Evolutionary conservation across 2,113 vertebrate genomes (phyloP), one percentile per base, ranked within the genome.

Genomic region (Arizona elegans): DNA sequence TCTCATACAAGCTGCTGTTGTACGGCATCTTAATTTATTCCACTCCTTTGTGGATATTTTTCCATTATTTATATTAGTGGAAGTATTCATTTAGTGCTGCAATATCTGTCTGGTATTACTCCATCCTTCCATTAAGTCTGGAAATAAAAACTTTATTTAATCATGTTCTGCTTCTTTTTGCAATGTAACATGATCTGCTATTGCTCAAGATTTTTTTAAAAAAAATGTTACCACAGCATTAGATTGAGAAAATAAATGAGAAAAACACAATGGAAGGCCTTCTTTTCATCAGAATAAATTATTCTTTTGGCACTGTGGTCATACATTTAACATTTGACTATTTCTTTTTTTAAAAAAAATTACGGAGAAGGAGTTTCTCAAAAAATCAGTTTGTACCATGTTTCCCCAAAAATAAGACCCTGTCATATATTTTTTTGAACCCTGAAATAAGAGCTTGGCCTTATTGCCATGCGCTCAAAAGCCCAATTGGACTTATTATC

Each of bases 31-130:
- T 12, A 85, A 15, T 43, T 91, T 43, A 33, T 91, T 86, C n/a
- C 29, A 23, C 11, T 54, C 3, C 29, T 91, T 43, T 59, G 17
- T 43, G 56, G 55, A 33, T 70, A 70, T 85, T 86, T 59, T 86
- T 47, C 33, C 33, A 54, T 91, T 89, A 58, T 85, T 58, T 85
- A 56, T 38, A 52, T 70, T 58, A 86, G 26, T 65, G 24, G 70
- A 93, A 65, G 7, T 92, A 62, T 89, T 65, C 23, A 62, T 89
- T 86, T 88, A 85, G 52, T 24, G 33, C 55, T 59, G 70, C 24
- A 43, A 86, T 86, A 11, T 86, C n/a, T 92, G 55, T 89, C 87
- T 89, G 54, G n/a, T 89, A 89, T 93, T 90, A 89, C 93, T 86
- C n/a, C 62, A 54, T 86, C 21, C 62, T 89, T 70, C 70, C 91